phyloP scores from a whole-genome alignment of 2,113 vertebrate species.

The Callionymus lyra region DNA sequence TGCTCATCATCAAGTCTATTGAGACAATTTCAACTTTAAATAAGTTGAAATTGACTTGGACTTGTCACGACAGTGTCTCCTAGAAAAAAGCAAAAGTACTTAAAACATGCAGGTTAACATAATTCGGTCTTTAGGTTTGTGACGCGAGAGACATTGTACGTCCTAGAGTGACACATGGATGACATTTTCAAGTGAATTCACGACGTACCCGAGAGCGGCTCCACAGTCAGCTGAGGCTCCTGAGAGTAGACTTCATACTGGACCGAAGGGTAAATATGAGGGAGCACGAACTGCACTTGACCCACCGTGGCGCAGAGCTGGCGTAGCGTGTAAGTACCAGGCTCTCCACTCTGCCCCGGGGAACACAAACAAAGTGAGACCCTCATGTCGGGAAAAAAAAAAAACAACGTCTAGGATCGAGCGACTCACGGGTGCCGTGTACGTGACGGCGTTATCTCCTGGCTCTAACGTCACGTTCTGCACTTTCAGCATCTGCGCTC shows the following conservation, averaged over 20 bases:
- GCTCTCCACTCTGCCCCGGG: constrained; percentile 73
- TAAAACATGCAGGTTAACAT: too few species aligned
- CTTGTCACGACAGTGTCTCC: too few species aligned
- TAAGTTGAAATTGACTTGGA: too few species aligned
- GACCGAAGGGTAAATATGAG: constrained; percentile 85
- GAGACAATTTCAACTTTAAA: too few species aligned
- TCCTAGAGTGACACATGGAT: too few species aligned
- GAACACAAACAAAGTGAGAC: neutral
- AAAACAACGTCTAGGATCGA: neutral
- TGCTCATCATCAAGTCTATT: too few species aligned
- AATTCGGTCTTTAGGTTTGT: too few species aligned
- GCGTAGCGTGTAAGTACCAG: constrained; percentile 86
- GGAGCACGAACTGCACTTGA: constrained; percentile 80
- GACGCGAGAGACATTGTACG: too few species aligned
- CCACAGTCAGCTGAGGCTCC: constrained; percentile 91
- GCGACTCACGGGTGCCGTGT: constrained; percentile 76
- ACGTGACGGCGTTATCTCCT: constrained; percentile 78
- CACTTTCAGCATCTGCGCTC: constrained; percentile 72
- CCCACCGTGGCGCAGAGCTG: constrained; percentile 83
- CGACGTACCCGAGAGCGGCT: constrained; percentile 75
- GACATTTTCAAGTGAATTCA: too few species aligned
- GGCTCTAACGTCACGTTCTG: constrained; percentile 73
- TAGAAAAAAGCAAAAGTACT: too few species aligned
- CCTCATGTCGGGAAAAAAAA: too few species aligned
- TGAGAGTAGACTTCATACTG: constrained; percentile 95